Base-by-base conservation (phyloP, 2,113 vertebrate species). In the Piaya cayana region DNA sequence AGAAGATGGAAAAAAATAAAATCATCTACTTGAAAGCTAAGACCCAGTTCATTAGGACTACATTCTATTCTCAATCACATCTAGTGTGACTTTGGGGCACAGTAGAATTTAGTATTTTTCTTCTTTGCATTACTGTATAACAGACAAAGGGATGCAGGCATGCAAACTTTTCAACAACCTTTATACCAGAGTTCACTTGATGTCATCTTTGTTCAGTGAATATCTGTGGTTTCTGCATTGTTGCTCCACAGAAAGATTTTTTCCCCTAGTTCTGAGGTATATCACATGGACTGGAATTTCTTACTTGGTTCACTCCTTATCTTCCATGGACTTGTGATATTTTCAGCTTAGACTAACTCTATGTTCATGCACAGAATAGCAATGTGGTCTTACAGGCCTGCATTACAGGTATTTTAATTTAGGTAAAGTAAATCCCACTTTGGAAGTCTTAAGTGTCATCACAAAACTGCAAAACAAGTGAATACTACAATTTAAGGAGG, bases 241-340 rank as follows among this genome's bases (percentile, higher is more conserved):
- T 15, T 56, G 11, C 22, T 71, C 34, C 68, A 30, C 2, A 29
- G 6, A 45, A 2, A 45, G 3, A 2, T 65, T 91, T 63, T 82
- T 52, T 10, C 36, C 39, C 26, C 52, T 27, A 34, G 22, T 27
- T 90, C 15, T 58, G 12, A 2, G 27, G 11, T 18, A 15, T 21
- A 15, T 42, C 39, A 74, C 25, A 36, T 2, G n/a, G 32, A 60
- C 0, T 0, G 42, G 14, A 69, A 30, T 8, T 30, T 5, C 18
- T 30, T n/a, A 26, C 2, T 7, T 20, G 1, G 6, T 17, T 72
- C 30, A 43, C 1, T 65, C 22, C 20, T 63, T 42, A 14, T 32
- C 6, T 81, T 7, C 19, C 21, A 42, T 5, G 30, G 5, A 18
- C 47, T 21, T 20, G 47, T 49, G 37, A 53, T 1, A 8, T 76